phyloP scores from a whole-genome alignment of 2,113 vertebrate genomes.

The Trogon melanurus region DNA sequence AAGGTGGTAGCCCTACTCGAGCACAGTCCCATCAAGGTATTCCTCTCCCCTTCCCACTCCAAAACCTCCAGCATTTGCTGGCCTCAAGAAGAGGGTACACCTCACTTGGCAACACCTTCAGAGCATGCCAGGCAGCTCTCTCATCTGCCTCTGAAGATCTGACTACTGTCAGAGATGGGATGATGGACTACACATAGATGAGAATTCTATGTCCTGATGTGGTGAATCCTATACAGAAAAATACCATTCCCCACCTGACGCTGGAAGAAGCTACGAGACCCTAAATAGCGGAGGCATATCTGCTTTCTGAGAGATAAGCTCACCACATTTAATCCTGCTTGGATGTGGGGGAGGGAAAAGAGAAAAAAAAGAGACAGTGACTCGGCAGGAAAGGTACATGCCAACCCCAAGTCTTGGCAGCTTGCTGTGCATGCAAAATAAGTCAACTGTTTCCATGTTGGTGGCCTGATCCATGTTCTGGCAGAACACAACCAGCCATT shows the following conservation, averaged over 20 bases:
- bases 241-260: background rate
- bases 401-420: constrained; percentile 44
- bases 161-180: background rate
- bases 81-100: background rate
- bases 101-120: background rate
- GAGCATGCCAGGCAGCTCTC: background rate
- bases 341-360: background rate
- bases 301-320: background rate
- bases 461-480: background rate
- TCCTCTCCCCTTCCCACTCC: background rate
- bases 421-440: constrained; percentile 46
- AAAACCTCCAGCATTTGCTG: background rate
- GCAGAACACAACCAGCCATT: background rate
- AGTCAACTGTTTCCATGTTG: constrained; percentile 24
- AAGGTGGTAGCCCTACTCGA: background rate
- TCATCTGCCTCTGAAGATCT: background rate
- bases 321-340: background rate
- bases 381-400: constrained; percentile 20
- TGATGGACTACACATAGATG: background rate
- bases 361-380: constrained; percentile 7
- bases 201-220: background rate
- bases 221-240: background rate
- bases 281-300: background rate
- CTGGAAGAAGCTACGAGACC: constrained; percentile 4
- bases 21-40: background rate